Base-by-base conservation (phyloP, 2,888 invertebrate genomes). In the Sesia bembeciformis region DNA sequence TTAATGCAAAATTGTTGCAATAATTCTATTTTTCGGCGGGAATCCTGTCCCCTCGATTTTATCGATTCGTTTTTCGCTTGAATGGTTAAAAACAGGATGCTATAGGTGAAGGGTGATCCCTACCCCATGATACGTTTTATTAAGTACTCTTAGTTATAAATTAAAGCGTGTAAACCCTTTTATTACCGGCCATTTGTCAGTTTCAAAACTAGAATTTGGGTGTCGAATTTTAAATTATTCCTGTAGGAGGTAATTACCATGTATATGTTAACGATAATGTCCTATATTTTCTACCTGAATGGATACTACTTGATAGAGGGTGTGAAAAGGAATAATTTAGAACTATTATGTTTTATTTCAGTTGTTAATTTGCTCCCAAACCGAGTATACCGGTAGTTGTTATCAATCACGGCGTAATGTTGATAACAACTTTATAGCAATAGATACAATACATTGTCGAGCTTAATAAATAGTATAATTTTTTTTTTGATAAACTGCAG, bases 121-220 rank as follows among this genome's bases (percentile, higher is more conserved):
- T 46, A 46, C 46, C 8, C 46, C 23, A 46, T 46, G 46, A 46
- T 46, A 46, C 46, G 46, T 46, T 46, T 46, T 46, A 46, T 46
- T 46, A 46, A 46, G 46, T 46, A 8, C 46, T 8, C 46, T 23
- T 6, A 40, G 55, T 40, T 52, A 52, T 53, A 57, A 59, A 57
- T 59, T 55, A 58, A 53, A 8, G 41, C 40, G 54, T 54, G 40
- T 57, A 52, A 53, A 41, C 40, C 46, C 46, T 53, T 54, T 57
- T 56, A 56, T 58, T 46, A 53, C 42, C 41, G 51, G 49, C 49
- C 53, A 56, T 57, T 57, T 52, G 54, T 54, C 51, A 43, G 8
- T 50, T 56, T 52, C 23, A 56, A 55, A 54, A 8, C 40, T n/a
- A 49, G 8, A 51, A 52, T 58, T 55, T 54, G 55, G 57, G 57